Percentiles rank a stretch among this genome's conserved stretches.
phyloP scores from a whole-genome alignment of 2,797 vertebrate species.

The Oryzias sinensis region DNA sequence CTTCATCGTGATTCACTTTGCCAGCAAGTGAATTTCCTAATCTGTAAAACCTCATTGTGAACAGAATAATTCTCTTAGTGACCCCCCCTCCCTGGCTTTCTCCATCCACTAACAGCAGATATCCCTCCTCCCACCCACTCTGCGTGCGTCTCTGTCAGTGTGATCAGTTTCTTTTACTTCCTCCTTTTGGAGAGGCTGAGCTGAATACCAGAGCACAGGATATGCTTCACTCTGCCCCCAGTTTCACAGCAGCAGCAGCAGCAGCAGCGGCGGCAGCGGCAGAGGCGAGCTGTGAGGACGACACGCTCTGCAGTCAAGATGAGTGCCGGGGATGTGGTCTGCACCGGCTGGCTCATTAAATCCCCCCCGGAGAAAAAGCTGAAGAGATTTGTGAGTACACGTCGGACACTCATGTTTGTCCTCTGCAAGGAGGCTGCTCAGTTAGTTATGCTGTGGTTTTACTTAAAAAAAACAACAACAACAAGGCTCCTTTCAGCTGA shows the following conservation, averaged over 20 bases:
- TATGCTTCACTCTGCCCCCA: slow-evolving; percentile 74
- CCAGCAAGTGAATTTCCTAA: slow-evolving; percentile 18
- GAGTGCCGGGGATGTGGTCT: slow-evolving; percentile 93
- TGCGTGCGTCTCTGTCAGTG: slow-evolving; percentile 57
- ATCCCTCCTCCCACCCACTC: slow-evolving; percentile 21
- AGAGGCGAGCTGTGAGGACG: slow-evolving; percentile 48
- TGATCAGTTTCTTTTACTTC: slow-evolving; percentile 90
- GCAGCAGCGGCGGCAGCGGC: slow-evolving; percentile 36
- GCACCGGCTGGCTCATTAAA: slow-evolving; percentile 97
- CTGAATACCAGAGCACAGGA: slow-evolving; percentile 77
- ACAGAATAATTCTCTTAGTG: slow-evolving; percentile 14
- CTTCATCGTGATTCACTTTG: neutral
- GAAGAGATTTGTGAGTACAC: slow-evolving; percentile 95
- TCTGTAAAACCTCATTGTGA: slow-evolving; percentile 33
- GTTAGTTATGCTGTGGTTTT: too few species aligned
- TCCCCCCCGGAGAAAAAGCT: slow-evolving; percentile 97
- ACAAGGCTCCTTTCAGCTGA: slow-evolving; percentile 21
- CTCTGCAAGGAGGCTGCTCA: slow-evolving; percentile 47
- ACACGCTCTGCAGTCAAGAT: slow-evolving; percentile 81
- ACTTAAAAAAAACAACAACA: neutral
- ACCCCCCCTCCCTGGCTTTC: slow-evolving; percentile 17
- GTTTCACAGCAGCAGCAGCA: slow-evolving; percentile 66
- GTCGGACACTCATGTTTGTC: slow-evolving; percentile 49
- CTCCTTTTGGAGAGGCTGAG: slow-evolving; percentile 79
- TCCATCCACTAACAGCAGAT: slow-evolving; percentile 42